Conservation (phyloP, 2,797 vertebrate genomes). For the Sarcophilus harrisii region DNA sequence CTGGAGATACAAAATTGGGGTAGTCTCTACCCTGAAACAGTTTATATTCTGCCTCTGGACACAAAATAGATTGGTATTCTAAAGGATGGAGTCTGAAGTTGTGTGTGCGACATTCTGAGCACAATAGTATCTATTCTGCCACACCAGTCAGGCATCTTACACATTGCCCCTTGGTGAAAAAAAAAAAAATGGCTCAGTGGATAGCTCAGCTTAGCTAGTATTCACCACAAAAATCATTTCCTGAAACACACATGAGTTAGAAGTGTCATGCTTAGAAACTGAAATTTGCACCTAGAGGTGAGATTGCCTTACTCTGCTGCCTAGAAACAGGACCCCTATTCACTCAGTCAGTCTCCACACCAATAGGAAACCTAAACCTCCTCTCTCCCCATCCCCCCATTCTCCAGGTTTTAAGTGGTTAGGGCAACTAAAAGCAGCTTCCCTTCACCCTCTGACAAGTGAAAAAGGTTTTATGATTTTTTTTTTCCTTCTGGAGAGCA, state of each 20-base stretch:
- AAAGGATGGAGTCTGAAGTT: background rate
- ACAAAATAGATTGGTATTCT: background rate
- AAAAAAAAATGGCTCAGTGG: background rate
- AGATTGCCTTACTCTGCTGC: background rate
- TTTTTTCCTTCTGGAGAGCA: slow-evolving; percentile 48
- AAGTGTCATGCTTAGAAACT: background rate
- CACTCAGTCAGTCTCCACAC: background rate
- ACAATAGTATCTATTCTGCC: background rate
- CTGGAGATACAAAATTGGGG: background rate
- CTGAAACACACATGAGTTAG: background rate
- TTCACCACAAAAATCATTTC: background rate
- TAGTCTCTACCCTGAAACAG: background rate
- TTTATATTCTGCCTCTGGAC: background rate
- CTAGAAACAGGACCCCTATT: background rate
- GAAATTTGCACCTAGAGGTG: background rate
- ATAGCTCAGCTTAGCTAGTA: background rate
- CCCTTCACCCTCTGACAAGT: slow-evolving; percentile 30
- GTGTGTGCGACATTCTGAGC: background rate
- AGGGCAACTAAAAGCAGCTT: background rate
- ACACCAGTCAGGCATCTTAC: background rate
- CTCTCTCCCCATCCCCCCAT: background rate
- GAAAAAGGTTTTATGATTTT: slow-evolving; percentile 51
- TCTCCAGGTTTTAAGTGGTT: background rate
- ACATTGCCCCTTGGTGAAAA: background rate
- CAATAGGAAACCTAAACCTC: background rate